A percentile compares a stretch with the other conserved stretches of the same genome.
Conservation (phyloP, 2,797 vertebrate genomes). For the Tachyglossus aculeatus region DNA sequence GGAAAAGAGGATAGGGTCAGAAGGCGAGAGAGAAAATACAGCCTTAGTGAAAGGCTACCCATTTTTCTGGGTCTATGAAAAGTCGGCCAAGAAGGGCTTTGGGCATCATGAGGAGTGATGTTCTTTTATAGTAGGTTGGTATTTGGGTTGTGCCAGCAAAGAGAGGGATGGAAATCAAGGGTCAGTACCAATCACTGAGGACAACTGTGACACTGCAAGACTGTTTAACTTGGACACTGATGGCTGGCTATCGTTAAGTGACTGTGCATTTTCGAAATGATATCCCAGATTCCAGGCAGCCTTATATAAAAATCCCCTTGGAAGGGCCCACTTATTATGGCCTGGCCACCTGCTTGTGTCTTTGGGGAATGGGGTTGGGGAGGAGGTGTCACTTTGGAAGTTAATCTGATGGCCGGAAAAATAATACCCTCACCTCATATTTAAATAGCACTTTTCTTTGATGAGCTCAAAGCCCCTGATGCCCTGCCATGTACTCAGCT, state of each 20-base stretch:
- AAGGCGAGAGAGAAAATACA: background rate
- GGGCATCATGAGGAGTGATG: background rate
- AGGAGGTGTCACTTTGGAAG: background rate
- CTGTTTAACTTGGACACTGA: background rate
- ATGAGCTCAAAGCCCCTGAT: background rate
- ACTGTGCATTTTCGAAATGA: background rate
- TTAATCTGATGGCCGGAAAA: background rate
- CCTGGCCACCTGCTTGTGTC: background rate
- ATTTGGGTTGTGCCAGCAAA: background rate
- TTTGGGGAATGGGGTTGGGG: no score
- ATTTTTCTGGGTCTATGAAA: background rate
- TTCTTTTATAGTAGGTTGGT: background rate
- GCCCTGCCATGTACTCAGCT: background rate
- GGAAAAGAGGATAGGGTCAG: background rate
- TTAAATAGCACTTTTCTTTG: background rate
- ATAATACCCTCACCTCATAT: background rate
- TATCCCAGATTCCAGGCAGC: background rate
- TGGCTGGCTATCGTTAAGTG: background rate
- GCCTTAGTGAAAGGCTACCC: background rate
- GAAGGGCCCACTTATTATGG: no score
- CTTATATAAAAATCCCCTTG: no score
- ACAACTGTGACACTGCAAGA: constrained; percentile 18
- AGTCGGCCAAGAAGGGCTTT: background rate
- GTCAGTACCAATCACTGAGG: background rate
- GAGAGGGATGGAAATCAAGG: background rate